phyloP scores from a whole-genome alignment of 2,888 invertebrate species.

The Ophion obscuratus region DNA sequence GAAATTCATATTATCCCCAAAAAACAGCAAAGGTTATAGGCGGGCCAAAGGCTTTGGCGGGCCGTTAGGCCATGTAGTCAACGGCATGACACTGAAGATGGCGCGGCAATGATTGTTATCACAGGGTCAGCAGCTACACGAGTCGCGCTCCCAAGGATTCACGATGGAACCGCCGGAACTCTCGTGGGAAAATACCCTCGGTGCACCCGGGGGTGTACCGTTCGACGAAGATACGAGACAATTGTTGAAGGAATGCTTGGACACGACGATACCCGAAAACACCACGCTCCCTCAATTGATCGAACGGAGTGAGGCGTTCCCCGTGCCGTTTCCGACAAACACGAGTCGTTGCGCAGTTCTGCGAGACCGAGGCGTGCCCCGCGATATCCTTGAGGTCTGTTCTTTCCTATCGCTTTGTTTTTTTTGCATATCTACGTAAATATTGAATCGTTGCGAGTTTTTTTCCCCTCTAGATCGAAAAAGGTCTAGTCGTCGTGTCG shows the following conservation, averaged over 20 bases:
- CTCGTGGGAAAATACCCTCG: conserved; percentile 81
- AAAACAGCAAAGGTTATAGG: too few species aligned
- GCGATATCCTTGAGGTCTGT: conserved; percentile 77
- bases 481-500: too few species aligned
- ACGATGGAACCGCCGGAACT: conserved; percentile 79
- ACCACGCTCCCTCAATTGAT: conserved; percentile 78
- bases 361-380: conserved; percentile 76
- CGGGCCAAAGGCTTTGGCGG: too few species aligned
- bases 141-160: conserved; percentile 67
- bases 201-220: conserved; percentile 79
- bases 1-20: too few species aligned
- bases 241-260: conserved; percentile 75
- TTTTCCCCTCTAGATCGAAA: neutral
- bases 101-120: neutral
- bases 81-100: neutral
- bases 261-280: conserved; percentile 74
- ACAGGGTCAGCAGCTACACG: conserved; percentile 52
- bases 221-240: conserved; percentile 80
- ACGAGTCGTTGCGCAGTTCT: conserved; percentile 77
- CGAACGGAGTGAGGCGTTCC: conserved; percentile 81
- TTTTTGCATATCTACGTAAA: neutral
- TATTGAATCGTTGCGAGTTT: neutral
- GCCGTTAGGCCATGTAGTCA: too few species aligned
- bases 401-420: neutral
- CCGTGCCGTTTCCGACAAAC: conserved; percentile 82